Percentiles rank a stretch among this genome's conserved stretches.
Conservation (phyloP, 2,113 vertebrate species). For the Elephantulus edwardii region DNA sequence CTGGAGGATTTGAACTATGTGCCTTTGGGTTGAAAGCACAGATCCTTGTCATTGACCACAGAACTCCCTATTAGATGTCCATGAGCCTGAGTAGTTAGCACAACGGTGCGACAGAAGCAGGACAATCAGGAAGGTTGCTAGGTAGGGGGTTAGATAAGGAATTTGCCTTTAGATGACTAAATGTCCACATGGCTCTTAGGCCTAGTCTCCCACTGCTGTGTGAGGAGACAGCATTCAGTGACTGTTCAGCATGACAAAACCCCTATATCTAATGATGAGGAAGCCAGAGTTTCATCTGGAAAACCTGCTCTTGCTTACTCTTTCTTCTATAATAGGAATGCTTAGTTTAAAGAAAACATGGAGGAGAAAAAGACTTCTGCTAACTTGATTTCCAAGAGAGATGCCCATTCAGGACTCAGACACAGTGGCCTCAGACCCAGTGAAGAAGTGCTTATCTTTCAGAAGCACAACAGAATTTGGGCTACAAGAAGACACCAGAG, state of each 20-base stretch:
- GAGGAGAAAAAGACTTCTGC: not conserved
- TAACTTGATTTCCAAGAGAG: not conserved
- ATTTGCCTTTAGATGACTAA: not conserved
- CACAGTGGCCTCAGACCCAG: not conserved
- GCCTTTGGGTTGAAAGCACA: too few species aligned
- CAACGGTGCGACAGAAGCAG: not conserved
- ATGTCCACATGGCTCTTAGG: not conserved
- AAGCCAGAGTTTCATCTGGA: slow-evolving; percentile 4
- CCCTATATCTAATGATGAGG: slow-evolving; percentile 10
- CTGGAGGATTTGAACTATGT: too few species aligned
- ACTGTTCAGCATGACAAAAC: slow-evolving; percentile 15
- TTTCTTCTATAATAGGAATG: not conserved
- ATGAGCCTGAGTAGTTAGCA: not conserved
- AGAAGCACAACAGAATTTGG: not conserved
- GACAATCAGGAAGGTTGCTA: not conserved
- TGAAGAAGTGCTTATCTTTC: not conserved
- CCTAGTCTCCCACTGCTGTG: not conserved
- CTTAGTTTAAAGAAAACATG: not conserved
- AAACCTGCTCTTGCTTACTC: not conserved
- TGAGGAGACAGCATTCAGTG: not conserved
- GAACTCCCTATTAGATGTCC: too few species aligned
- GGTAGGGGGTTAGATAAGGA: not conserved
- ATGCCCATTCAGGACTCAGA: not conserved
- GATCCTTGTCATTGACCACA: too few species aligned
- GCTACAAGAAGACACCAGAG: not conserved